phyloP scores from a whole-genome alignment of 2,888 invertebrate genomes.

The Drosophila recens region DNA sequence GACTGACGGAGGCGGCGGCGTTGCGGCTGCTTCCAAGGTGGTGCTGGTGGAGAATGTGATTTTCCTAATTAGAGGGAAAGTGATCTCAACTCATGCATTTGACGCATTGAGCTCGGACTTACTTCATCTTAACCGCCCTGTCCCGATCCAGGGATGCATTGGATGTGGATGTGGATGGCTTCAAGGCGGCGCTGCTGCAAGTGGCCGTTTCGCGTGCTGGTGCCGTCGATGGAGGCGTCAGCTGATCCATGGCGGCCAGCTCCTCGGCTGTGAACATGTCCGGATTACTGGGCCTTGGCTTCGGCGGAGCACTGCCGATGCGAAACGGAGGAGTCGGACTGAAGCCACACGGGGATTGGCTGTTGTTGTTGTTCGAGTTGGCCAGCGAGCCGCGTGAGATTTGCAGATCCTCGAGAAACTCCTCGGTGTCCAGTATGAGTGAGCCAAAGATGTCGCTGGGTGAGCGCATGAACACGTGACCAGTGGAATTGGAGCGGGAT shows the following conservation, averaged over 20 bases:
- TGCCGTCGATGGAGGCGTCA: slow-evolving; percentile 86
- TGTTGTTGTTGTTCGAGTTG: slow-evolving; percentile 58
- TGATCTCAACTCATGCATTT: background rate
- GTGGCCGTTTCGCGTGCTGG: slow-evolving; percentile 82
- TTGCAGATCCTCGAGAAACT: slow-evolving; percentile 86
- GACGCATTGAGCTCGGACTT: slow-evolving; percentile 34
- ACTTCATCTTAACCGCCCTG: slow-evolving; percentile 69
- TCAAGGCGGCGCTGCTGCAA: slow-evolving; percentile 59
- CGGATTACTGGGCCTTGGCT: slow-evolving; percentile 82
- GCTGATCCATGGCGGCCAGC: slow-evolving; percentile 82
- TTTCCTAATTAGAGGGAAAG: slow-evolving; percentile 70
- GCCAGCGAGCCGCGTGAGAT: slow-evolving; percentile 80
- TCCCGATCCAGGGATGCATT: slow-evolving; percentile 71
- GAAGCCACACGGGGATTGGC: slow-evolving; percentile 84
- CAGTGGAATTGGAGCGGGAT: slow-evolving; percentile 90
- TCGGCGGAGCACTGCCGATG: slow-evolving; percentile 86
- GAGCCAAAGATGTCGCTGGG: slow-evolving; percentile 87
- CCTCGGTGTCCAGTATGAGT: slow-evolving; percentile 87
- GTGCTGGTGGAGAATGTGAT: slow-evolving; percentile 80
- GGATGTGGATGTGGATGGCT: slow-evolving; percentile 59
- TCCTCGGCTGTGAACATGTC: slow-evolving; percentile 84
- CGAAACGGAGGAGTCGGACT: slow-evolving; percentile 87
- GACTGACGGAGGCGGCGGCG: slow-evolving; percentile 28
- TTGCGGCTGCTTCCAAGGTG: slow-evolving; percentile 50
- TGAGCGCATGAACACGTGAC: slow-evolving; percentile 87